Base-by-base conservation (phyloP, 2,797 vertebrate species). In the Paedocypris micromegethes region DNA sequence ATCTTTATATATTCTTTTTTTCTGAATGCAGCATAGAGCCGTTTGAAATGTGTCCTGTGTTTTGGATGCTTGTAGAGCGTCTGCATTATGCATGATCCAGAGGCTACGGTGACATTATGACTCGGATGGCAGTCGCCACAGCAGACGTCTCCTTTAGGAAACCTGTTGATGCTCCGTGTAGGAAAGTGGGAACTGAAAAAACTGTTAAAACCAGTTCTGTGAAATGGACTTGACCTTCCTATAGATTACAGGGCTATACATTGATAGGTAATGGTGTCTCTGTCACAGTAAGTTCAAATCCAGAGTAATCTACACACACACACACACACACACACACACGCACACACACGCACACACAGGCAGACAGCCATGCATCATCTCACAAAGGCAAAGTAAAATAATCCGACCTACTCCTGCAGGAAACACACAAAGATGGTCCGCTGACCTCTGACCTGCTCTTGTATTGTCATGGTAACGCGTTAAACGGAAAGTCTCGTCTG, bases 291-390 rank as follows among this genome's bases (percentile, higher is more conserved):
- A 23, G 23, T 23, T 23, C 23, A 23, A 23, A 23, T 23, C 23
- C 23, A 23, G 23, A 23, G 23, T 61, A 72, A 65, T 72, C 62
- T 41, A 58, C n/a, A 39, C 70, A 77, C 42, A 58, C 56, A 58
- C 43, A 58, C 66, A 61, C 58, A 49, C 46, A 49, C 64, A 67
- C 43, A 66, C 49, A 68, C 64, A 3, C 69, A 79, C 66, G 74
- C 64, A 78, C 64, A 59, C 70, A 61, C 51, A 39, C 75, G 77
- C 46, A 2, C 49, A 2, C 4, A 57, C 63, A 66, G 40, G 49
- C 51, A 40, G 6, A 59, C 43, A 48, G 51, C 61, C 79, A 86
- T 84, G 84, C 82, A 84, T 84, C 86, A 84, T 84, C 86, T 86
- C 81, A 85, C 85, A 82, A 83, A 83, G 85, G 84, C 83, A 84